phyloP scores from a whole-genome alignment of 2,113 vertebrate genomes.

The Probosciger aterrimus region DNA sequence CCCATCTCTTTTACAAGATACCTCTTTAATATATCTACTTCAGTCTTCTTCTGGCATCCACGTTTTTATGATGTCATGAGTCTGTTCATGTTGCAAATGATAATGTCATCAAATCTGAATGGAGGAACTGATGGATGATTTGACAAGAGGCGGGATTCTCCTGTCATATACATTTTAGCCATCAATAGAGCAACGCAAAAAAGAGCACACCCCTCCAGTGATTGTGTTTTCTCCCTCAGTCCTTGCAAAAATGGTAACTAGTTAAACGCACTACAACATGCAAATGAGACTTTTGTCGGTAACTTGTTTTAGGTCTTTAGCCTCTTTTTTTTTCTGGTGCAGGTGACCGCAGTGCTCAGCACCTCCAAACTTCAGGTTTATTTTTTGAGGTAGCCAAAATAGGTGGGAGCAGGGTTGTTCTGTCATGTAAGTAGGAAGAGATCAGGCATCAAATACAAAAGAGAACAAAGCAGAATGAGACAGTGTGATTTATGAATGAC shows the following conservation, averaged over 20 bases:
- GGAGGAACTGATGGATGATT: neutral
- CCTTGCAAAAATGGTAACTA: neutral
- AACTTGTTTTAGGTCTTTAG: neutral
- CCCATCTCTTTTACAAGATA: neutral
- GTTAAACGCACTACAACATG: neutral
- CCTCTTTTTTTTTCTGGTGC: neutral
- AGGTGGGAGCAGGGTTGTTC: neutral
- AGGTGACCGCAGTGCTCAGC: neutral
- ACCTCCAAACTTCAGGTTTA: neutral
- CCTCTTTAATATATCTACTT: neutral
- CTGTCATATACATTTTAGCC: neutral
- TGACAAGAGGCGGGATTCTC: neutral
- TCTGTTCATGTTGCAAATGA: neutral
- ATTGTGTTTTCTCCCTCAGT: neutral
- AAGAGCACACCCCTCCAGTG: neutral
- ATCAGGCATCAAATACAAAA: neutral
- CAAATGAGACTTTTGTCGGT: neutral
- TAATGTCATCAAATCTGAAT: neutral
- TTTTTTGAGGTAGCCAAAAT: neutral
- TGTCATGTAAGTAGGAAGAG: neutral
- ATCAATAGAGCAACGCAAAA: neutral
- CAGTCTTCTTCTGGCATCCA: neutral
- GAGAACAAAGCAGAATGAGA: neutral
- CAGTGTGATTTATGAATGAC: slow-evolving; percentile 16
- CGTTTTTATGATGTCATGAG: neutral